A percentile compares a stretch with the other conserved stretches of the same genome.
phyloP scores from a whole-genome alignment of 2,888 invertebrate species.

The Microctonus aethiopoides region DNA sequence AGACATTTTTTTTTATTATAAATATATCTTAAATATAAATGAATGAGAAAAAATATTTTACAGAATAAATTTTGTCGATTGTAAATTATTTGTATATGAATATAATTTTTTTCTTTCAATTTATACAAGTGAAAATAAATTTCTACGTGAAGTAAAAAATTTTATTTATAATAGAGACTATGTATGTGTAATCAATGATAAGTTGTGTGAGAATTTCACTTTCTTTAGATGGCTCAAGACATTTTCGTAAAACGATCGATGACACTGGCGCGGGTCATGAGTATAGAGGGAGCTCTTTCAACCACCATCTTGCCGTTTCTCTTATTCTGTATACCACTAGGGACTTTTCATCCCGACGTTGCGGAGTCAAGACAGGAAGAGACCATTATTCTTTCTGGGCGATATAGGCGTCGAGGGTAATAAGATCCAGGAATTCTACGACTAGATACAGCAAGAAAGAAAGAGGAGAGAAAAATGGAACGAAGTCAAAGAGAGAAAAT shows the following conservation, averaged over 20 bases:
- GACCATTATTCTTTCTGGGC: slow-evolving; percentile 58
- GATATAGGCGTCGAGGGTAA: slow-evolving; percentile 55
- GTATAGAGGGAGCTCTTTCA: slow-evolving; percentile 16
- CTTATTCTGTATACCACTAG: slow-evolving; percentile 33
- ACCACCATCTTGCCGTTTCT: slow-evolving; percentile 26
- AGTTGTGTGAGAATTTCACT: slow-evolving; percentile 8
- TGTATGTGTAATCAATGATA: not conserved
- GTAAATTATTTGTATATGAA: not conserved
- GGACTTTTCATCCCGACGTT: slow-evolving; percentile 55
- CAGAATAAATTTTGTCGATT: not conserved
- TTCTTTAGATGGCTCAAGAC: slow-evolving; percentile 1
- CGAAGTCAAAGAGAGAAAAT: slow-evolving; percentile 5
- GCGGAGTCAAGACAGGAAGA: slow-evolving; percentile 52
- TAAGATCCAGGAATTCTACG: slow-evolving; percentile 50
- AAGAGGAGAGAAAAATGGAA: not conserved
- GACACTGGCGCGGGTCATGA: slow-evolving; percentile 3
- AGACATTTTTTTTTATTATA: too few species aligned
- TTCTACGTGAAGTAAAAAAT: too few species aligned
- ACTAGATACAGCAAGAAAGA: slow-evolving; percentile 14
- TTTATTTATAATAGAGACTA: too few species aligned
- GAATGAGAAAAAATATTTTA: too few species aligned
- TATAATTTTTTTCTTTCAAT: not conserved
- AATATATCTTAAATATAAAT: too few species aligned
- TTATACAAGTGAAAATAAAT: too few species aligned
- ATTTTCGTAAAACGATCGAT: slow-evolving; percentile 27